Evolutionary conservation across 2,113 vertebrate species (phyloP), one percentile per base, ranked within the genome.

Genomic region (Tautogolabrus adspersus): DNA sequence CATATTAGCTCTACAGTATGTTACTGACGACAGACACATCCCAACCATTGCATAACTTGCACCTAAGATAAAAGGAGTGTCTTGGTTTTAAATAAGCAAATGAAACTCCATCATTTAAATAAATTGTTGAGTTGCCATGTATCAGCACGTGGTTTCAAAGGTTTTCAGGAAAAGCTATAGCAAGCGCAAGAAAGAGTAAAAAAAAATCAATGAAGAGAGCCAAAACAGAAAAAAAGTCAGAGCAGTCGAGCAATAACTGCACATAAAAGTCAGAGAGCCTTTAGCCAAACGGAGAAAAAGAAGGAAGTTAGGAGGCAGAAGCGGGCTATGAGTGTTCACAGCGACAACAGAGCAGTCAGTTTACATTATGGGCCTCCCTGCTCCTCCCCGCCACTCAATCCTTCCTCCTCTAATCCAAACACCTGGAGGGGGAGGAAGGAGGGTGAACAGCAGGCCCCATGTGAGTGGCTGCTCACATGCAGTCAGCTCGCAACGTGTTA

Each of bases 401-500:
- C 77, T 76, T 82, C 87, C 86, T 81, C 67, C 68, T 82, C 79
- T 87, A 90, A 91, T 89, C 83, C 88, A 91, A 90, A 92, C 92
- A 93, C 91, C 92, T 93, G 87, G 80, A 80, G 81, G 75, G 58
- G 84, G 81, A 42, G 63, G 72, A 16, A 30, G 83, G 63, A 11
- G 79, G 60, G 64, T 0, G 26, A 55, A 18, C 55, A 8, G 23
- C 59, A 5, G 73, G 58, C 56, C 62, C 88, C 93, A 93, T 93
- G 93, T 93, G 93, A 94, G 88, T n/a, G 55, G n/a, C 6, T 66
- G 81, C 86, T 92, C 92, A 93, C 92, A 91, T 93, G 93, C 79
- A 79, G 91, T n/a, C 70, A 1, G 72, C 60, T 42, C 52, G 19
- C 90, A 94, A 93, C 85, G 88, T 92, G 92, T 93, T 89, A 93